Base-by-base conservation (phyloP, 2,888 invertebrate species). In the Dicranocentrus wangi region DNA sequence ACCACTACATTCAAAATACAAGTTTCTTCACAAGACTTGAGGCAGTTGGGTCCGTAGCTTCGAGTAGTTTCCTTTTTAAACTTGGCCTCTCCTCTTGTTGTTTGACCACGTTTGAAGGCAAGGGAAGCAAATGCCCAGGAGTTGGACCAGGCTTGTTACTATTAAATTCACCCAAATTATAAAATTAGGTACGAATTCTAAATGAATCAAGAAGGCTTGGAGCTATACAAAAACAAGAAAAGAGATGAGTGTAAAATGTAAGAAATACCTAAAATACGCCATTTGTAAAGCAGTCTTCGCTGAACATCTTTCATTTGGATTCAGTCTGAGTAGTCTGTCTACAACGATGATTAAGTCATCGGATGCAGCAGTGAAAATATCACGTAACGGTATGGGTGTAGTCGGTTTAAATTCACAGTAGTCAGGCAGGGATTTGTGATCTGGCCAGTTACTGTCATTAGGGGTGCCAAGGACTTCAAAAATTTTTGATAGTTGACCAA, bases 381-480 rank as follows among this genome's bases (percentile, higher is more conserved):
- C 93, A 82, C 94, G 93, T 63, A 99, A 89, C 2, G 95, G 95
- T 51, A 94, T 95, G 0, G 94, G 92, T 1, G 1, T n/a, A n/a
- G 25, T 58, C 8, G 92, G 91, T 88, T 97, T 98, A 89, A 98
- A 98, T 88, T 95, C 93, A 84, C 99, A 94, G 89, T 93, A 99
- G 89, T 98, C 98, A 15, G 96, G 95, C n/a, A 86, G 82, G 10
- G 81, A 28, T 51, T 76, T 84, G 51, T 85, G 85, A 39, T 83
- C 93, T 8, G 97, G 96, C 99, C 99, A 99, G 73, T 91, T 94
- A 85, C 95, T 94, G 87, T 96, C 96, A 21, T 92, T 93, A 0
- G 99, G 99, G 63, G 97, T 97, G 7, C 99, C 99, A 86, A 99
- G 91, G 32, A 96, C 95, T 89, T 94, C 94, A 89, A 98, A 99